Base-by-base conservation (phyloP, 92 coral and sea anemone genomes). In the Hydrozoanthus gracilis region DNA sequence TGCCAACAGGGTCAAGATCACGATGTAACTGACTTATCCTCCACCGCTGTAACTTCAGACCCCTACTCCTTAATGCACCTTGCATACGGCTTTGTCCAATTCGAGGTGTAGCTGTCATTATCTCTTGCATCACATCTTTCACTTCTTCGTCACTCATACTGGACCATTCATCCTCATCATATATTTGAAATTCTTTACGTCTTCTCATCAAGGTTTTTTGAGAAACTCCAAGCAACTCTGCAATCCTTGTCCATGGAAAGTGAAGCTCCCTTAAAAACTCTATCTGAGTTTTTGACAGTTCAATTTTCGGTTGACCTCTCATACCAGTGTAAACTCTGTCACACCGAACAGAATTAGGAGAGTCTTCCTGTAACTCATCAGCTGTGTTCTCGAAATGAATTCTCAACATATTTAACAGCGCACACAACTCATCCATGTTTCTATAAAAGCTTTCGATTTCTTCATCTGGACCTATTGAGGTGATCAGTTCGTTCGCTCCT, bases 261-360 rank as follows among this genome's bases (percentile, higher is more conserved):
- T 85, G 88, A 45, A 85, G 77, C 46, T 85, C 88, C 54, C 88
- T n/a, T 18, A 85, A 82, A 45, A 20, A 85, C 18, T 85, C 72
- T 64, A 92, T 82, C 77, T 86, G 92, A 61, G 88, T 75, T 83
- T 92, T 92, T 15, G 92, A 92, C 73, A 92, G 78, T 15, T 89
- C 84, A 20, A 89, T 27, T 79, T 82, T 89, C 54, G 92, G 90
- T 68, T 91, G 92, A 72, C 94, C 94, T 82, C 84, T 91, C 82
- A 74, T 72, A 45, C 94, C 94, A n/a, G 89, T 88, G 85, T 88
- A 79, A 35, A 86, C 50, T 76, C 93, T 91, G 14, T 84, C 76
- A 71, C 84, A 88, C 51, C 58, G 2, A 27, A 2, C 39, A 27
- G 39, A 27, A 27, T 27, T 27, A 27, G 39, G 39, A 27, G 39